A percentile compares a stretch with the other conserved stretches of the same genome.
Evolutionary conservation across 1,140 invertebrate species (phyloP).

Genomic region (Copidosoma floridanum): DNA sequence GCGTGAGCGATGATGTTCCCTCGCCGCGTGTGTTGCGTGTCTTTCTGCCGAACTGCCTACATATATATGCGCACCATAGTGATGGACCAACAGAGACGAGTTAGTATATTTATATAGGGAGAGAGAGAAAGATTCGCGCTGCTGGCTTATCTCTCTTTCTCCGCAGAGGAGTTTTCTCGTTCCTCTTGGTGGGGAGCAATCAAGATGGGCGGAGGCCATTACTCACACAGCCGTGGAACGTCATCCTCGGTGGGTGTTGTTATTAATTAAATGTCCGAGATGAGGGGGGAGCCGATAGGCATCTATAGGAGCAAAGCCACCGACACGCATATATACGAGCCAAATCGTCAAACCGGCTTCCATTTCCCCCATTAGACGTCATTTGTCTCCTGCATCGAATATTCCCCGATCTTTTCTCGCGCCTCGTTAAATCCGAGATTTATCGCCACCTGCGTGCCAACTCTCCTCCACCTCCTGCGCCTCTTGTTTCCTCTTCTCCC

Average conservation of each 20-base stretch:
- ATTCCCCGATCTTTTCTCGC: conserved; percentile 36
- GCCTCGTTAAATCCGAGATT: conserved; percentile 47
- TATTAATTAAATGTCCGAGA: conserved; percentile 57
- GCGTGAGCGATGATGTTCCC: conserved; percentile 24
- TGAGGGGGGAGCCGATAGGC: conserved; percentile 48
- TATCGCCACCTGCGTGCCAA: conserved; percentile 41
- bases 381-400: conserved; percentile 52
- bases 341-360: conserved; percentile 44
- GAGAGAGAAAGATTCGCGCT: not conserved
- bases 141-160: conserved; percentile 14
- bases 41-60: not conserved
- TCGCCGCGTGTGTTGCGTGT: not conserved
- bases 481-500: conserved; percentile 32
- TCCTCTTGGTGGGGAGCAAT: conserved; percentile 36
- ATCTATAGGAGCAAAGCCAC: too few species aligned
- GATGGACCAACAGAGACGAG: not conserved
- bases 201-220: conserved; percentile 54
- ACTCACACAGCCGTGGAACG: conserved; percentile 52
- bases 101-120: not conserved
- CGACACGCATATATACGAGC: conserved; percentile 39
- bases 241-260: conserved; percentile 53
- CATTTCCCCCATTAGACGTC: conserved; percentile 49
- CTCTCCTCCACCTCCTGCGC: conserved; percentile 13
- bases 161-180: not conserved
- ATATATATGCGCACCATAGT: not conserved